phyloP scores from a whole-genome alignment of 2,797 vertebrate genomes.

The Sebastes iracundus region DNA sequence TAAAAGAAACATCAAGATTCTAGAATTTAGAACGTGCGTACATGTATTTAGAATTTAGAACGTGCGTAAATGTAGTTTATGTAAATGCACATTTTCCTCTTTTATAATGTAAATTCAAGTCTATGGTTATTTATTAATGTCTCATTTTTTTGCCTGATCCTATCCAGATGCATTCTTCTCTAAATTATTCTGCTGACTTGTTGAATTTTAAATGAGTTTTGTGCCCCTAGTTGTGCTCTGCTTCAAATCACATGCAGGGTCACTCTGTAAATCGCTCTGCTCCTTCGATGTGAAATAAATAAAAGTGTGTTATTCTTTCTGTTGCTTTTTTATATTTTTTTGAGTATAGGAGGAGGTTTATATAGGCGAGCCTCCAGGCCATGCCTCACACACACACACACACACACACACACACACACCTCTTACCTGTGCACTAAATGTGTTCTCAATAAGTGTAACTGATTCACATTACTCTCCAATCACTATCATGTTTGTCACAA shows the following conservation, averaged over 20 bases:
- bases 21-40: background rate
- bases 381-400: background rate
- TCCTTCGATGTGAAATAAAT: constrained; percentile 53
- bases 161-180: constrained; percentile 62
- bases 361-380: background rate
- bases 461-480: constrained; percentile 19
- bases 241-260: constrained; percentile 51
- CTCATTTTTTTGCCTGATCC: constrained; percentile 30
- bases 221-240: constrained; percentile 50
- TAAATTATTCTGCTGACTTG: constrained; percentile 61
- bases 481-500: constrained; percentile 26
- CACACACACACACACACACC: background rate
- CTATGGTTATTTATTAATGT: constrained; percentile 48
- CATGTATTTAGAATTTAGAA: background rate
- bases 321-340: background rate
- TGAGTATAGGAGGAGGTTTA: background rate
- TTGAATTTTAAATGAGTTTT: constrained; percentile 63
- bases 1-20: background rate
- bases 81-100: background rate
- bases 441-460: background rate
- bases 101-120: background rate
- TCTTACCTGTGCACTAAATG: constrained; percentile 2
- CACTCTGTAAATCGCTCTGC: constrained; percentile 45
- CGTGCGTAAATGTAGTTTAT: background rate
- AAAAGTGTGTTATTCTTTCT: constrained; percentile 43